A percentile compares a stretch with the other conserved stretches of the same genome.
Evolutionary conservation across 2,888 invertebrate species (phyloP).

Genomic region (Branchellion lobata): DNA sequence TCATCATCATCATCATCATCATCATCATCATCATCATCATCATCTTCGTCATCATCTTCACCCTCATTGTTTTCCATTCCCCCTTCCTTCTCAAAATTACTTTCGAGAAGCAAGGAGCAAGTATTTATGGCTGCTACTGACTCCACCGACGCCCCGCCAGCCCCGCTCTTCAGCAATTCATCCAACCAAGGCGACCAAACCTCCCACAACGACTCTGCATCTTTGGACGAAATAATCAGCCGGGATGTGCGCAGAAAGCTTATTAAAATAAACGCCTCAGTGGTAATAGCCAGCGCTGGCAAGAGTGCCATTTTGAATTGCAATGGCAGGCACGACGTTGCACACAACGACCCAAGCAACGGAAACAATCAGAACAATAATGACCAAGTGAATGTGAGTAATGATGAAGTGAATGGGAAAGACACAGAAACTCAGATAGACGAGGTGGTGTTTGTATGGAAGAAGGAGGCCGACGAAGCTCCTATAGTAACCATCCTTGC

Average conservation of each 20-base stretch:
- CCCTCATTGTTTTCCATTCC: not conserved
- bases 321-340: no score
- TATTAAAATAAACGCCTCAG: not conserved
- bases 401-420: no score
- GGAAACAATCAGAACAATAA: no score
- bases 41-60: not conserved
- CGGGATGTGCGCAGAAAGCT: not conserved
- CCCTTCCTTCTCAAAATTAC: not conserved
- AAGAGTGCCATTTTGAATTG: constrained; percentile 5
- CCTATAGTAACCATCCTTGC: not conserved
- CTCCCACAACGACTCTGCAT: no score
- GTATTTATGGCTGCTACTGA: no score
- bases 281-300: not conserved
- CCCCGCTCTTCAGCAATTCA: no score
- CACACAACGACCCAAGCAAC: no score
- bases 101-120: no score
- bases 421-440: no score
- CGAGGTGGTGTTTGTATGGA: not conserved
- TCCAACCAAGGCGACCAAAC: no score
- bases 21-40: not conserved
- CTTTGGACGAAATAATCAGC: not conserved
- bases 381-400: not conserved
- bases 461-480: not conserved
- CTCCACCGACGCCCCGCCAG: no score
- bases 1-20: not conserved